Percentiles rank a stretch among this genome's conserved stretches.
These are phyloP conservation scores for Paedocypris sp. DNA, from an alignment of 2,113 vertebrate genomes.

Conservation along the genomic window DNA sequence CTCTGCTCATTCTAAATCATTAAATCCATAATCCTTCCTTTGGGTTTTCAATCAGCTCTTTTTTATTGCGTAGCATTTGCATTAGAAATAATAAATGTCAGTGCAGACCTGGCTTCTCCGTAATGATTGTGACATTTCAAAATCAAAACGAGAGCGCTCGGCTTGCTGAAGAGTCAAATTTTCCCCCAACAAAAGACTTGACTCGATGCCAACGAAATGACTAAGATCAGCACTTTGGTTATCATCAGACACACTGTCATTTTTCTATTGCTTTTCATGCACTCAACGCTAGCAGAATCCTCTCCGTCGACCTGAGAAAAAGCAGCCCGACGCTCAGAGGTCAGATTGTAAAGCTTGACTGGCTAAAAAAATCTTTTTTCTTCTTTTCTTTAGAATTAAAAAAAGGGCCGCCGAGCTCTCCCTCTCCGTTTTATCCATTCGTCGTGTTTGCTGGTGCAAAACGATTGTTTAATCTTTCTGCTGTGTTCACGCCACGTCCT, in stretches of 20 bases:
- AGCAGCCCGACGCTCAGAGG: constrained; percentile 23
- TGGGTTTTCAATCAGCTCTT: constrained; percentile 22
- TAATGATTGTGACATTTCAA: constrained; percentile 39
- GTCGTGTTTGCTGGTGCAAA: neutral
- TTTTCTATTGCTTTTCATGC: constrained; percentile 46
- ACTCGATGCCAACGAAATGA: constrained; percentile 37
- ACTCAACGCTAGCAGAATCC: constrained; percentile 37
- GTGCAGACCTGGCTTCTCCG: constrained; percentile 23
- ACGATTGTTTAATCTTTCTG: neutral
- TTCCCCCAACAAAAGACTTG: constrained; percentile 40
- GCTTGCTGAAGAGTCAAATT: constrained; percentile 37
- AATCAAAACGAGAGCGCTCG: constrained; percentile 39
- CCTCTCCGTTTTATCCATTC: neutral
- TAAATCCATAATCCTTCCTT: constrained; percentile 11
- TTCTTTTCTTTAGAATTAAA: neutral
- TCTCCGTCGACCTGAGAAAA: constrained; percentile 35
- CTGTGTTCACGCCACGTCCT: neutral
- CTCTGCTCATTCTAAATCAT: constrained; percentile 13
- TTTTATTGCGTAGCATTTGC: constrained; percentile 27
- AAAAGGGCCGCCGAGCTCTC: neutral
- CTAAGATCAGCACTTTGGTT: constrained; percentile 42
- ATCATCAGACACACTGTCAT: constrained; percentile 37
- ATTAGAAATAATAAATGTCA: constrained; percentile 37
- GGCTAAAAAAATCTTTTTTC: constrained; percentile 28
- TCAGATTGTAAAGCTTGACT: constrained; percentile 24